Conservation (phyloP, 2,113 vertebrate species). For the Cinclus mexicanus region DNA sequence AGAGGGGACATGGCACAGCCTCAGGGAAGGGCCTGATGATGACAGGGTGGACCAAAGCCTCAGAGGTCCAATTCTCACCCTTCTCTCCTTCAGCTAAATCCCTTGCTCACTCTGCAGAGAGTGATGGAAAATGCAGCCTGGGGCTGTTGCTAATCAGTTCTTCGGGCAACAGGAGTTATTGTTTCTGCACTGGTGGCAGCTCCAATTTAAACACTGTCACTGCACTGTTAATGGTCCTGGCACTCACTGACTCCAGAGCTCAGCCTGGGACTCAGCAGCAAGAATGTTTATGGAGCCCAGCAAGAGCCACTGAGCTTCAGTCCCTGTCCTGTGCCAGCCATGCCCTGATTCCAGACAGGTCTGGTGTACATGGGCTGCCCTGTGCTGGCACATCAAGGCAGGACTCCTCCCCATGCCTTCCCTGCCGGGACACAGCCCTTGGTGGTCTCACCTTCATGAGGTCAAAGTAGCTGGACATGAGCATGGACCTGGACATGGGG, state of each 20-base stretch:
- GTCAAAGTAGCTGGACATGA: neutral
- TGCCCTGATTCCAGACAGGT: neutral
- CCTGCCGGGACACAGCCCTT: neutral
- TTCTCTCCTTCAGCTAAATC: neutral
- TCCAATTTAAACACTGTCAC: constrained; percentile 36
- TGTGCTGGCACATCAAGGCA: neutral
- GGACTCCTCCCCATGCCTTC: neutral
- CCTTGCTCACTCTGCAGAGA: neutral
- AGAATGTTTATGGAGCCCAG: neutral
- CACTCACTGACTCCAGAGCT: fast-evolving
- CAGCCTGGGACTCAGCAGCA: neutral
- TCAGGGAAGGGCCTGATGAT: neutral
- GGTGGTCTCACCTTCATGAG: neutral
- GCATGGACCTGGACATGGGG: too few species aligned
- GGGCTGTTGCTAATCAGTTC: neutral
- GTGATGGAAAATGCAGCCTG: neutral
- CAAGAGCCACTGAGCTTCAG: neutral
- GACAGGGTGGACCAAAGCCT: neutral
- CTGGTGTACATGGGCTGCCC: neutral
- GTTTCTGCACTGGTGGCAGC: constrained; percentile 27
- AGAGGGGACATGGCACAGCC: neutral
- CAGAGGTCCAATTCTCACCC: neutral
- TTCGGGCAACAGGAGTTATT: neutral
- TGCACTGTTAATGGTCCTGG: constrained; percentile 40
- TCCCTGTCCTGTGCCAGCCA: fast-evolving